Base-by-base conservation (phyloP, 2,797 vertebrate species). In the Otolemur crassicaudatus region DNA sequence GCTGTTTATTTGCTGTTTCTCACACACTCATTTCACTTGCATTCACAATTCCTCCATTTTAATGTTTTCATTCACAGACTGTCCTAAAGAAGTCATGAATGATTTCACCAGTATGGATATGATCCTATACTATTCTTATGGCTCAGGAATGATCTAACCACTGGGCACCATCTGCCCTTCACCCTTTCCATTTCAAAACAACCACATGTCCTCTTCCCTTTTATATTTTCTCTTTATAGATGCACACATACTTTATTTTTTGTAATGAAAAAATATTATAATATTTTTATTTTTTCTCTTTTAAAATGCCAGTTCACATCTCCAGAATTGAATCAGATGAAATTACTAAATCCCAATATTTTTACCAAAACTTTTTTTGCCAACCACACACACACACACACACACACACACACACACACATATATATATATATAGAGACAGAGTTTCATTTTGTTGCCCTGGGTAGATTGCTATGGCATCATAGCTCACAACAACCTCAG, bases 221-320 rank as follows among this genome's bases (percentile, higher is more conserved):
- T 17, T 20, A 20, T 61, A 61, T 22, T 79, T 89, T 56, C 9
- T 70, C 11, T 73, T 73, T 83, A 75, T 67, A 85, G 2, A 34
- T 84, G 37, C 46, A n/a, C 37, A 65, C 27, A 40, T 85, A 56
- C 29, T 72, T 92, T 89, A 34, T 69, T 69, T 60, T 67, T 94
- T 95, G 22, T 69, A 86, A 49, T 92, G 69, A 14, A 81, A 46
- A 49, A 85, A 85, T 56, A 12, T 81, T 76, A 58, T 10, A 70
- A 37, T 84, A 79, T 79, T 76, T 87, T 87, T 79, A 16, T 69
- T 94, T 88, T 85, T 85, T 5, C 37, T 37, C 27, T 91, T 85
- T 86, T 37, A 70, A 83, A 90, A 77, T 75, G 65, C 23, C 13
- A 37, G 34, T 14, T 87, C n/a, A 95, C 58, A 79, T 83, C 79